Base-by-base conservation (phyloP, 2,797 vertebrate genomes). In the Sus cebifrons region DNA sequence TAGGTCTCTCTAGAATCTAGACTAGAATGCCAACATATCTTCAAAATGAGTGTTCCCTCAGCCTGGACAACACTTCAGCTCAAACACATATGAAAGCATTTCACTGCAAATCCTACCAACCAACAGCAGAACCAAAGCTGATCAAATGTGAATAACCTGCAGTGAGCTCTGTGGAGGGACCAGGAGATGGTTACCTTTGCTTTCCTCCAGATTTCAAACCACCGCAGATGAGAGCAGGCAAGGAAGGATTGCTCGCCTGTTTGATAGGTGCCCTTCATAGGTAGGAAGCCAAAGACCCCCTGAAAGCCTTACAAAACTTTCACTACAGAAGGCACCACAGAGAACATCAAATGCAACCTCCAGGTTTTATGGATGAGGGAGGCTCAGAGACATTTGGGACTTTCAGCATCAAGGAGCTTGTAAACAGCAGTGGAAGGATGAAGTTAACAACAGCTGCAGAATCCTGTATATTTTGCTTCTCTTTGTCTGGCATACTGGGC, bases 21-120 rank as follows among this genome's bases (percentile, higher is more conserved):
- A 71, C 83, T 56, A 62, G 89, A 96, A 94, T 79, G 92, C 86
- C 97, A 96, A 96, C 85, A 86, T 56, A 73, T 54, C 56, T 87
- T 97, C 90, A 97, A 93, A 97, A 98, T 95, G 68, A 92, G 86
- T 62, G 52, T 52, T 96, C 49, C 58, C 97, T 97, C 58, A 13
- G 71, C 10, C 1, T 44, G 67, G 17, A 62, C 83, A 95, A 90
- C 78, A 82, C 9, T 3, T 82, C 52, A 44, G 92, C 73, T 88
- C 12, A 5, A 97, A 96, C 73, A 36, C 27, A 27, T 91, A 96
- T 56, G 89, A 97, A 96, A 64, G 65, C 85, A 84, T 95, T 97
- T 96, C 89, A 68, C 74, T 52, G 40, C 93, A 88, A 64, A 96
- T 97, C 62, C 71, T 91, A 85, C 96, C 97, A 70, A 96, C 82